These are phyloP conservation scores for Zapus hudsonius DNA, from an alignment of 2,113 vertebrate species.

Conservation along the genomic window DNA sequence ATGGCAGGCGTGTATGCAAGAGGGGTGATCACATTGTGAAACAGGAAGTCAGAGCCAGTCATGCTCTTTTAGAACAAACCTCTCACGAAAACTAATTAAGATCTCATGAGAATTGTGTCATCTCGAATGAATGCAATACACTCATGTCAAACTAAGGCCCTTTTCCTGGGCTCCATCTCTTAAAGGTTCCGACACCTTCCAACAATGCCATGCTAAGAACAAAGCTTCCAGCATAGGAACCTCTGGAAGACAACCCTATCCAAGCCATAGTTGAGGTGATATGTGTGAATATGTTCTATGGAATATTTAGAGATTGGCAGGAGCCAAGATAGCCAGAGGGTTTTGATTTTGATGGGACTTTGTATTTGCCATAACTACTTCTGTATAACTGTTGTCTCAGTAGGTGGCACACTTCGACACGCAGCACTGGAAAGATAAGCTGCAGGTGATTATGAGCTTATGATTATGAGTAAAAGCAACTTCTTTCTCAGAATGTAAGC, in stretches of 20 bases:
- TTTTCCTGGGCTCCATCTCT: neutral
- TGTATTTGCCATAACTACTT: neutral
- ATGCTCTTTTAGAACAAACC: neutral
- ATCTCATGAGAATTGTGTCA: neutral
- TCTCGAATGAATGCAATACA: neutral
- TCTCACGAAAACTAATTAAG: neutral
- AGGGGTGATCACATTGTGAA: neutral
- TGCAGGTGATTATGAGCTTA: neutral
- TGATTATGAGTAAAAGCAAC: neutral
- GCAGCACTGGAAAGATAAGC: neutral
- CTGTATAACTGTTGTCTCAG: neutral
- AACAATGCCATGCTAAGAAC: neutral
- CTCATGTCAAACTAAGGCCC: neutral
- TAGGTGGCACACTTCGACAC: neutral
- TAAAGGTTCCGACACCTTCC: neutral
- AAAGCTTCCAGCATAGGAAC: neutral
- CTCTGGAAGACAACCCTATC: neutral
- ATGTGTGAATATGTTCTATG: no score
- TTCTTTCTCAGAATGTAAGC: neutral
- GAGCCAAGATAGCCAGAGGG: neutral
- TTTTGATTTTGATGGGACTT: neutral
- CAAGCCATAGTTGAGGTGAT: neutral
- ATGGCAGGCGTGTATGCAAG: neutral
- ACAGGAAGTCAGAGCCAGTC: neutral
- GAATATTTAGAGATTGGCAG: conserved; percentile 3